These are phyloP conservation scores for Eristalis intricaria DNA, from an alignment of 2,888 invertebrate genomes.

Conservation along the genomic window DNA sequence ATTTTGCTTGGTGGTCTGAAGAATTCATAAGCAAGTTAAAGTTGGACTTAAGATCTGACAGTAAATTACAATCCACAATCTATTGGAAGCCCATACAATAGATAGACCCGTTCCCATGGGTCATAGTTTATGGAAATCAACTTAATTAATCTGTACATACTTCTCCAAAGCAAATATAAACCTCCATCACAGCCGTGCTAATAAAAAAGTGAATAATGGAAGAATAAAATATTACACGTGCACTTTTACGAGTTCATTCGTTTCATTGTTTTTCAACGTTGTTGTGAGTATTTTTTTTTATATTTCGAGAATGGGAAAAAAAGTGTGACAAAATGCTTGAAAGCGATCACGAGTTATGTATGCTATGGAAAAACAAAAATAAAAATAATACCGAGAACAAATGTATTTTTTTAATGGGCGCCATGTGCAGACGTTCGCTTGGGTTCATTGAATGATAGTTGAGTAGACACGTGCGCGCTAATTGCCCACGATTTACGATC, in stretches of 20 bases:
- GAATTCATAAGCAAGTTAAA: neutral
- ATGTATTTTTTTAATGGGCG: conserved; percentile 29
- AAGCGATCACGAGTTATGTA: conserved; percentile 29
- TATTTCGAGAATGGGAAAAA: neutral
- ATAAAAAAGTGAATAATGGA: conserved; percentile 1
- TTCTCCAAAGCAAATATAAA: neutral
- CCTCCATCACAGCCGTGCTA: neutral
- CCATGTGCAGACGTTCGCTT: conserved; percentile 26
- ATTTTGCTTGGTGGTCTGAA: too few relatives aligned
- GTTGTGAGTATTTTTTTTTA: neutral
- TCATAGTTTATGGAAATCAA: neutral
- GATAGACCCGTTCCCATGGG: neutral
- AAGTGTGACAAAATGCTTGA: conserved; percentile 29
- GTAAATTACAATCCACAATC: neutral
- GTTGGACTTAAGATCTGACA: neutral
- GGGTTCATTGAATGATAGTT: conserved; percentile 62
- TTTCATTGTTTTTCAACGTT: neutral
- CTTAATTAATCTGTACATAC: neutral
- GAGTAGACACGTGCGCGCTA: conserved; percentile 58
- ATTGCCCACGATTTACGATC: conserved; percentile 54
- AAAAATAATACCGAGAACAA: conserved; percentile 1
- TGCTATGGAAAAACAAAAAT: neutral
- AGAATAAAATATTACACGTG: conserved; percentile 2
- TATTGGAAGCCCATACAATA: neutral
- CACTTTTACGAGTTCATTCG: conserved; percentile 1